Base-by-base conservation (phyloP, 2,888 invertebrate genomes). In the Dioctria linearis region DNA sequence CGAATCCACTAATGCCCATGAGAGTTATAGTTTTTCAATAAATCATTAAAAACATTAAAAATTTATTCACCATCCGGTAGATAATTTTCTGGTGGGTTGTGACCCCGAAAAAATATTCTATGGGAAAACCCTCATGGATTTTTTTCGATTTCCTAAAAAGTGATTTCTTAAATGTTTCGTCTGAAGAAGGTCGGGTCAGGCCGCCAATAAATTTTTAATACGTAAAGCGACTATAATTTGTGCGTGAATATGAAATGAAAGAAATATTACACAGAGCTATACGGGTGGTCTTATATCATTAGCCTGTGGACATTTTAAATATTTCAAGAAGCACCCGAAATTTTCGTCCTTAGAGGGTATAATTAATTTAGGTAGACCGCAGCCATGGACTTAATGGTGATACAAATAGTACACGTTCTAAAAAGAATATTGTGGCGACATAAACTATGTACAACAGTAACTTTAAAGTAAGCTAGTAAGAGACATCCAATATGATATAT, bases 391-490 rank as follows among this genome's bases (percentile, higher is more conserved):
- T 63, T 39, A 8, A 13, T 8, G 8, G 63, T 63, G 51, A 54
- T 54, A 11, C 11, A 11, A 54, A n/a, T 11, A 54, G 54, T 54
- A 1, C 54, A 11, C 11, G 11, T 54, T 8, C 8, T 54, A 46
- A n/a, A 54, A 8, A 39, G 5, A 40, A 63, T 25, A 63, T 40
- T 63, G 63, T 8, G 63, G 13, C 39, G 39, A 63, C 25, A 25
- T 25, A 25, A 25, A 25, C 25, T 25, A 25, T 25, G 25, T 5
- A 80, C 42, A 46, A 66, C 49, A 51, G n/a, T 39, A 37, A 75
- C 63, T 81, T 82, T 82, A 82, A 81, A 81, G 79, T 81, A 75
- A 80, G 81, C 78, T 80, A 81, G 25, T 25, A 39, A 81, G 49
- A 11, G 79, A 79, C 59, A 81, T 67, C 4, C 49, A 80, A 76